Evolutionary conservation across 2,888 invertebrate genomes (phyloP).

Genomic region (Ophioninae sp.): DNA sequence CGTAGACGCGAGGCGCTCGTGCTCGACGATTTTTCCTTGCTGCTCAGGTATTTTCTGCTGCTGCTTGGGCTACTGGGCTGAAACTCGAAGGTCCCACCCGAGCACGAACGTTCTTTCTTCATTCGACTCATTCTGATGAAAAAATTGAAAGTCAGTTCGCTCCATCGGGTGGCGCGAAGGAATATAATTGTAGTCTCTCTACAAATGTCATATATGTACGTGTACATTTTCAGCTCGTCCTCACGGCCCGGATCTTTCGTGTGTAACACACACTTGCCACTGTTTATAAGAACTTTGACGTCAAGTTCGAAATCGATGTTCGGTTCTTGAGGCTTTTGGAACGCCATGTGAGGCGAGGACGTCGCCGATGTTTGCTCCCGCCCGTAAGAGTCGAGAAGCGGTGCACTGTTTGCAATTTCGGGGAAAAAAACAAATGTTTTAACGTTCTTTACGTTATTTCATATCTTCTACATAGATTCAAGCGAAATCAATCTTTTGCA

Average conservation of each 20-base stretch:
- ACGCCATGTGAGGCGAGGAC: slow-evolving; percentile 77
- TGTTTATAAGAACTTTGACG: slow-evolving; percentile 97
- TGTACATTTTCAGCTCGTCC: slow-evolving; percentile 86
- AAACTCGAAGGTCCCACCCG: slow-evolving; percentile 84
- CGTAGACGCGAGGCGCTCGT: slow-evolving; percentile 78
- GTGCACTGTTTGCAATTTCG: slow-evolving; percentile 67
- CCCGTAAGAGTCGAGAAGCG: slow-evolving; percentile 77
- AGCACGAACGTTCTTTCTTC: slow-evolving; percentile 88
- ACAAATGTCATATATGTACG: slow-evolving; percentile 22
- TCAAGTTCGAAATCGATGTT: slow-evolving; percentile 98
- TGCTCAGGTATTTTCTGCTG: slow-evolving; percentile 79
- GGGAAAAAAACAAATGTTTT: slow-evolving; percentile 21
- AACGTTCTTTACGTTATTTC: background rate
- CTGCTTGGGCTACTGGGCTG: slow-evolving; percentile 83
- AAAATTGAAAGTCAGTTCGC: background rate
- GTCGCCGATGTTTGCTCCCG: slow-evolving; percentile 78
- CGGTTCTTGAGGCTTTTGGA: slow-evolving; percentile 89
- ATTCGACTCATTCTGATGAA: slow-evolving; percentile 82
- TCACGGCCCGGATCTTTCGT: slow-evolving; percentile 90
- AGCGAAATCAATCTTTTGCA: background rate
- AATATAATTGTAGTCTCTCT: background rate
- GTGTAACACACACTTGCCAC: slow-evolving; percentile 97
- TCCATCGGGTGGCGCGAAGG: slow-evolving; percentile 10
- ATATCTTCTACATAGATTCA: background rate
- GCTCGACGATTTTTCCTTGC: slow-evolving; percentile 77